Percentiles rank a stretch among this genome's conserved stretches.
phyloP scores from a whole-genome alignment of 2,797 vertebrate species.

The Sebastes kiyomatsui region DNA sequence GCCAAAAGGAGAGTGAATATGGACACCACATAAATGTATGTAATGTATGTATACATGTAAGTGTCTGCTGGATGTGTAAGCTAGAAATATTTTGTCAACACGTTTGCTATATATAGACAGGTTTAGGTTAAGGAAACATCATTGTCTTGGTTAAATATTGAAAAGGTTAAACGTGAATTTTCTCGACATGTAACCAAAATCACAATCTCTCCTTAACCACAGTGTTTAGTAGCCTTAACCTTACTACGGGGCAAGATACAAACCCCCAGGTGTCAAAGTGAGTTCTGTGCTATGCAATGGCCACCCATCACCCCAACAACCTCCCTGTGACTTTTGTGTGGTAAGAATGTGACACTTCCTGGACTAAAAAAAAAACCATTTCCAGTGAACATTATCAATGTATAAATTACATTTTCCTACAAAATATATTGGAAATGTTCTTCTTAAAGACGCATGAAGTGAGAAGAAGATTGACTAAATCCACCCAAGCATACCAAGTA shows the following conservation, averaged over 20 bases:
- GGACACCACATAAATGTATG: not conserved
- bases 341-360: not conserved
- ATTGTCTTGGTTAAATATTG: not conserved
- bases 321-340: not conserved
- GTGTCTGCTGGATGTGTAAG: not conserved
- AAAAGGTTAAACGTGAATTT: not conserved
- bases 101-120: not conserved
- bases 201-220: not conserved
- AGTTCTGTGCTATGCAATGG: not conserved
- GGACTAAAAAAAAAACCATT: not conserved
- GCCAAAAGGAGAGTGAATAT: not conserved
- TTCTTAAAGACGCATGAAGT: not conserved
- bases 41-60: no score
- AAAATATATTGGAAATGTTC: not conserved
- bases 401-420: not conserved
- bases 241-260: not conserved
- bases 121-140: not conserved
- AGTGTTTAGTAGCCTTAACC: not conserved
- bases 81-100: not conserved
- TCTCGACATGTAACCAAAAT: not conserved
- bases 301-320: not conserved
- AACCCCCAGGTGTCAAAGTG: not conserved
- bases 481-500: not conserved
- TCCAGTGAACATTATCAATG: not conserved
- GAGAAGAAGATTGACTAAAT: not conserved